A percentile compares a stretch with the other conserved stretches of the same genome.
phyloP scores from a whole-genome alignment of 2,888 invertebrate genomes.

The Ormyrus thymus region DNA sequence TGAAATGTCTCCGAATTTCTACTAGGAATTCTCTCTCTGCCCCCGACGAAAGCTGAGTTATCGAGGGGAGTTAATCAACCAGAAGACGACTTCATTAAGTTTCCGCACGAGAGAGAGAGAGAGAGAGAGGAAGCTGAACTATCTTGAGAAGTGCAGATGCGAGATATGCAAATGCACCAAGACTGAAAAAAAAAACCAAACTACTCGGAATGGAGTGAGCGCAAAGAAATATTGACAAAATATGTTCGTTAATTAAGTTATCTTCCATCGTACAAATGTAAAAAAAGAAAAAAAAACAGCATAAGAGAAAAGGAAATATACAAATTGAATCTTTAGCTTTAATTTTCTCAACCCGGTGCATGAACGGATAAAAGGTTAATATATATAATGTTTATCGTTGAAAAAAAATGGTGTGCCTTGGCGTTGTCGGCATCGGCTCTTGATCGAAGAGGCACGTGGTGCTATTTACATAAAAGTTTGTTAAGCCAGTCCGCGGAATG shows the following conservation, averaged over 20 bases:
- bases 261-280: constrained; percentile 46
- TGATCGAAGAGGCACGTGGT: constrained; percentile 47
- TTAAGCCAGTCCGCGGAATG: constrained; percentile 52
- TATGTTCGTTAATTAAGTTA: constrained; percentile 47
- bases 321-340: constrained; percentile 13
- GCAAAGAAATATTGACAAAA: constrained; percentile 24
- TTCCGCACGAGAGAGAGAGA: constrained; percentile 1
- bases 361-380: constrained; percentile 1
- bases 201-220: neutral
- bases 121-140: neutral
- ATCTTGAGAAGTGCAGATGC: constrained; percentile 11
- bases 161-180: constrained; percentile 36
- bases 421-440: constrained; percentile 46
- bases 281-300: neutral
- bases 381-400: constrained; percentile 41
- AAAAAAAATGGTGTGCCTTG: constrained; percentile 53
- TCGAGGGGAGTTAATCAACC: neutral
- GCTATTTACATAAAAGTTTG: constrained; percentile 48
- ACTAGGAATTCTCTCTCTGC: constrained; percentile 10
- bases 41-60: neutral
- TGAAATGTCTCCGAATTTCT: neutral
- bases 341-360: constrained; percentile 2
- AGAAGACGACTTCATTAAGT: neutral
- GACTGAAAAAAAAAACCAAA: constrained; percentile 39
- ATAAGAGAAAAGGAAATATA: too few relatives aligned